These are phyloP conservation scores for Eurosta solidaginis DNA, from an alignment of 1,140 invertebrate species.

Conservation along the genomic window DNA sequence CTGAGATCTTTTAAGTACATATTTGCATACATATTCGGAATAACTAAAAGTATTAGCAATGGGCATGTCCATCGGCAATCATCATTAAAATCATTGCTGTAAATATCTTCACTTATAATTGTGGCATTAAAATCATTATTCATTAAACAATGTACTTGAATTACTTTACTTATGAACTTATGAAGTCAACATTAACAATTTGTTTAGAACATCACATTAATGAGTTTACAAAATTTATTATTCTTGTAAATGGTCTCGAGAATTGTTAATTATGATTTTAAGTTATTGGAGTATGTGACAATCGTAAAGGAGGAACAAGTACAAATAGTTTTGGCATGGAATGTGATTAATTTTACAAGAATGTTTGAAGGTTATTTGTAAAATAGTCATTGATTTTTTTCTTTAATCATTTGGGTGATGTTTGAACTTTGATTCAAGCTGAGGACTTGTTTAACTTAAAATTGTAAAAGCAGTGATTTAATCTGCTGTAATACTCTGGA, in stretches of 20 bases:
- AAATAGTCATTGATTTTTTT: no score
- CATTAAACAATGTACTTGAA: constrained; percentile 12
- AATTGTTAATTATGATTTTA: no score
- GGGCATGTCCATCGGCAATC: constrained; percentile 9
- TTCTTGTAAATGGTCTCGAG: not conserved
- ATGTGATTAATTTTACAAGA: not conserved
- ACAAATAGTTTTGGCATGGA: not conserved
- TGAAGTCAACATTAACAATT: not conserved
- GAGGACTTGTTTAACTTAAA: no score
- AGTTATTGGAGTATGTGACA: not conserved
- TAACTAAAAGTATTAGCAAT: not conserved
- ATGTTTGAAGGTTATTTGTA: no score
- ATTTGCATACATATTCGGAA: no score
- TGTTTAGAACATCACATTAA: constrained; percentile 3
- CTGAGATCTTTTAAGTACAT: no score
- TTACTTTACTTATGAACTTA: no score
- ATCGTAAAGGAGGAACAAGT: not conserved
- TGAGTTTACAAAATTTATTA: not conserved
- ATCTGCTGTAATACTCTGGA: no score
- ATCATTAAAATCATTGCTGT: constrained; percentile 3
- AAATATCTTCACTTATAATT: not conserved
- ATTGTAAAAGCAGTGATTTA: no score
- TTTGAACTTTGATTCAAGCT: no score
- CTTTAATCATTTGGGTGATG: no score
- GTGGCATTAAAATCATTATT: constrained; percentile 8